phyloP scores from a whole-genome alignment of 2,797 vertebrate genomes.

The Alectoris magna region DNA sequence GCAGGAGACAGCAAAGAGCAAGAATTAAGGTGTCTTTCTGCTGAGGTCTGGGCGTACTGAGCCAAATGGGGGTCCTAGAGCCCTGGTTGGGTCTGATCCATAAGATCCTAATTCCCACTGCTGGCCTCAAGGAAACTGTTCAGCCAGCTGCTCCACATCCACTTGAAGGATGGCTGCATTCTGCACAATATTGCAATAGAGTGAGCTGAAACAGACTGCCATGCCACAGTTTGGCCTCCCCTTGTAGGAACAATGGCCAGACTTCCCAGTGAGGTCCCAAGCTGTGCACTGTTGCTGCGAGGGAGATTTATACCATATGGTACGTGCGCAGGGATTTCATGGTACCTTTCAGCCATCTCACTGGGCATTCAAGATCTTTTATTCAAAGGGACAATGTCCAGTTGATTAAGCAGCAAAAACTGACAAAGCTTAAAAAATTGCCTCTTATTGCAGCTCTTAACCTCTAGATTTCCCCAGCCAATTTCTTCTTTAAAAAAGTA shows the following conservation, averaged over 20 bases:
- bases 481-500: slow-evolving; percentile 3
- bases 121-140: background rate
- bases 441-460: slow-evolving; percentile 48
- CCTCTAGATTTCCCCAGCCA: slow-evolving; percentile 33
- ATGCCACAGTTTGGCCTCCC: background rate
- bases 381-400: slow-evolving; percentile 68
- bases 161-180: background rate
- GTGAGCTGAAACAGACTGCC: background rate
- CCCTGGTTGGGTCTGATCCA: background rate
- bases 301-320: slow-evolving; percentile 16
- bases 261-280: background rate
- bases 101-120: background rate
- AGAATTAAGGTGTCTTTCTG: background rate
- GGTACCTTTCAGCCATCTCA: background rate
- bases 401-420: slow-evolving; percentile 63
- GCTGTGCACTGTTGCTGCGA: background rate
- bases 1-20: background rate
- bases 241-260: background rate
- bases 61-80: background rate
- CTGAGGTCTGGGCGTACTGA: background rate
- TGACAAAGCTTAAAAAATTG: slow-evolving; percentile 67
- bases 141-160: background rate
- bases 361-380: slow-evolving; percentile 42
- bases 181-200: background rate
- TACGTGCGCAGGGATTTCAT: background rate